A percentile compares a stretch with the other conserved stretches of the same genome.
These are phyloP conservation scores for cattle (Bos taurus) DNA, from an alignment of 2,113 vertebrate genomes.

Conservation along the genomic window ARS-UCD2.0 NC_037349.1:43659001-43659500, in stretches of 20 bases:
- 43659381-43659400: neutral
- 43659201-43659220: neutral
- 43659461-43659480: neutral
- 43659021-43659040: neutral
- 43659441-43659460: neutral
- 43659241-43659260: neutral
- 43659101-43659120: neutral
- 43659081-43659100: neutral
- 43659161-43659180: neutral
- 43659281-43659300: neutral
- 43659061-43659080: neutral
- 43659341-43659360: neutral
- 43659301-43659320: neutral
- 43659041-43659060: neutral
- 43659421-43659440: neutral
- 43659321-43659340: neutral
- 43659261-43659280: neutral
- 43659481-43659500: neutral
- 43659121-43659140: neutral
- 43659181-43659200: neutral
- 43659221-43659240: neutral
- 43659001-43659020: neutral
- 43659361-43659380: neutral
- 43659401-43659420: neutral
- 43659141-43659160: neutral